Conservation (phyloP, 2,888 invertebrate genomes). For the Pachymerium ferrugineum region DNA sequence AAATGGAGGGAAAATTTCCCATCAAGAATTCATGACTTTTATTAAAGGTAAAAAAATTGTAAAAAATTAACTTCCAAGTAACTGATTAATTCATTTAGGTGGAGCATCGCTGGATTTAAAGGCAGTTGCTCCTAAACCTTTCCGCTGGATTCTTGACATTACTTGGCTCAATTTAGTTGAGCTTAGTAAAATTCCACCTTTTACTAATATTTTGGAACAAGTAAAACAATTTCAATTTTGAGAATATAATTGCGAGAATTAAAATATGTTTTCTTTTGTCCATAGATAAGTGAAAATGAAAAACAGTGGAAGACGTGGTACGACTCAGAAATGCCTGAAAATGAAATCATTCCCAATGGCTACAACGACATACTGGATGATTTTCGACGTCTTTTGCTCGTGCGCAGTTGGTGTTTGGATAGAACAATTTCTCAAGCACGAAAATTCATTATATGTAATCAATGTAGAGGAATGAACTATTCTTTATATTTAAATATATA, state of each 20-base stretch:
- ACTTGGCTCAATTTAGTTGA: conserved; percentile 83
- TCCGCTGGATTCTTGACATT: conserved; percentile 77
- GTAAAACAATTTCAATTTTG: conserved; percentile 47
- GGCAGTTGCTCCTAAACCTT: conserved; percentile 74
- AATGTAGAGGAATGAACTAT: neutral
- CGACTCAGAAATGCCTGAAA: conserved; percentile 87
- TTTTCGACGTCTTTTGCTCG: conserved; percentile 74
- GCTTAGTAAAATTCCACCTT: conserved; percentile 64
- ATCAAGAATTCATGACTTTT: conserved; percentile 88
- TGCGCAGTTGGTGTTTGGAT: conserved; percentile 93
- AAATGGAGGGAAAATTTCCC: conserved; percentile 70
- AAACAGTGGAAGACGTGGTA: conserved; percentile 86
- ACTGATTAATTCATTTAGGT: conserved; percentile 47
- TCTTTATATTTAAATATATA: neutral
- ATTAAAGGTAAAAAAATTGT: conserved; percentile 63
- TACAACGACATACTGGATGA: conserved; percentile 80
- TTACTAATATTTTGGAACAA: conserved; percentile 70
- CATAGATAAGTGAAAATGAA: conserved; percentile 71
- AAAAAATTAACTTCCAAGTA: neutral
- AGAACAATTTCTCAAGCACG: conserved; percentile 87
- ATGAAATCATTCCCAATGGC: conserved; percentile 82
- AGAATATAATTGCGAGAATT: neutral
- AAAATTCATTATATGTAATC: conserved; percentile 74
- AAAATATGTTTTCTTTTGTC: neutral
- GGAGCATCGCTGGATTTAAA: conserved; percentile 82